Evolutionary conservation across 2,797 vertebrate genomes (phyloP), one percentile per base, ranked within the genome.

Genomic region (Bradypodion ventrale): DNA sequence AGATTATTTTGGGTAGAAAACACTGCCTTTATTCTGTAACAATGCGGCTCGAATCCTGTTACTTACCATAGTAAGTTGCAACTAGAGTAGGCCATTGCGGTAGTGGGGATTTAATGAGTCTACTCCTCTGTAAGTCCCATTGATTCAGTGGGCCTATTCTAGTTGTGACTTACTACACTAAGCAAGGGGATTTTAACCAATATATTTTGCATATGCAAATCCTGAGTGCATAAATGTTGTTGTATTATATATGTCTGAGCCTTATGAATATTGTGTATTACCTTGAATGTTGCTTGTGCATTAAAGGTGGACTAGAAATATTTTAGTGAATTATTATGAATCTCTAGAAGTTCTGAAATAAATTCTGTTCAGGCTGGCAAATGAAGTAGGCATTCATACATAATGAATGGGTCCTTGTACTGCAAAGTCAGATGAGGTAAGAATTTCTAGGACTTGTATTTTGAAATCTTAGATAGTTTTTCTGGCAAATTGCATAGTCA

Each of bases 381-480:
- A 42, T 68, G 35, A 37, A 59, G 40, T 37, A 74, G 56, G 15
- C 27, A 75, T 63, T 37, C 2, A 77, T 62, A 21, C 60, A 52
- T 49, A 66, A 27, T 78, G 21, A 70, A 70, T 12, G 35, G 35
- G 60, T 75, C 19, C 6, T 37, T 75, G 6, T 63, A 19, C 10
- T 63, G 19, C 42, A 29, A 66, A 44, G 63, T 80, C n/a, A 80
- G 63, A 12, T 66, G 32, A 76, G 42, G 7, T 78, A 78, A 49
- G 56, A 85, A 75, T 75, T 75, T 49, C 56, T 42, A 29, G 40
- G 44, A 63, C 23, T 75, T 29, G 56, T 75, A 75, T 60, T 66
- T 59, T 44, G 27, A 70, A 82, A 44, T 78, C 32, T 60, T 35
- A 52, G 29, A 2, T 73, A 27, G 35, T 7, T 70, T 7, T 1